Evolutionary conservation across 2,888 invertebrate genomes (phyloP).

Genomic region (Ochropleura plecta): DNA sequence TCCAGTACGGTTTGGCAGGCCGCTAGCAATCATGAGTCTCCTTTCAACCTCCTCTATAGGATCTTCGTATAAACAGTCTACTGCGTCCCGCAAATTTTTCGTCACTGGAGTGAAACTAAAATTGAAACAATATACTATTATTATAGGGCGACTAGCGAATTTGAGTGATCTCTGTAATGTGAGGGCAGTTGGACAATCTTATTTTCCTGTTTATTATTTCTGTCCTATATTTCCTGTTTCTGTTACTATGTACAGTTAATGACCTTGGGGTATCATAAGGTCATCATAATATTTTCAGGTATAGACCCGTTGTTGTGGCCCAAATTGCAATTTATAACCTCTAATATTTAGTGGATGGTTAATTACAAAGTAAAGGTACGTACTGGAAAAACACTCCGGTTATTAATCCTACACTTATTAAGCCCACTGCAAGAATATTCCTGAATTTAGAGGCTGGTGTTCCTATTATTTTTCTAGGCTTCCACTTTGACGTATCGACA

Average conservation of each 20-base stretch:
- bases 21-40: conserved; percentile 81
- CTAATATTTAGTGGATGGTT: too few relatives aligned
- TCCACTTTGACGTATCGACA: conserved; percentile 90
- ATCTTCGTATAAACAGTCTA: conserved; percentile 81
- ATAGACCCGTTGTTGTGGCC: neutral
- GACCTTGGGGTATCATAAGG: too few relatives aligned
- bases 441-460: conserved; percentile 91
- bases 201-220: too few relatives aligned
- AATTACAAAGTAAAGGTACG: conserved; percentile 42
- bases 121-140: conserved; percentile 6
- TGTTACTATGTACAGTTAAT: neutral
- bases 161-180: neutral
- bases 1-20: conserved; percentile 75
- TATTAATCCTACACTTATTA: conserved; percentile 83
- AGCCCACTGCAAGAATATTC: conserved; percentile 88
- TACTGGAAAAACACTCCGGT: conserved; percentile 88
- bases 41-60: conserved; percentile 86
- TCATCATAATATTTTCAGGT: conserved; percentile 3
- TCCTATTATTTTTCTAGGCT: conserved; percentile 92
- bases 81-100: conserved; percentile 74
- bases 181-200: neutral
- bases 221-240: too few relatives aligned
- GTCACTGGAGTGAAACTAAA: conserved; percentile 77
- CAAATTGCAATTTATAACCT: conserved; percentile 66
- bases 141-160: neutral